phyloP scores from a whole-genome alignment of 2,888 invertebrate species.

The Drosophila cognata region DNA sequence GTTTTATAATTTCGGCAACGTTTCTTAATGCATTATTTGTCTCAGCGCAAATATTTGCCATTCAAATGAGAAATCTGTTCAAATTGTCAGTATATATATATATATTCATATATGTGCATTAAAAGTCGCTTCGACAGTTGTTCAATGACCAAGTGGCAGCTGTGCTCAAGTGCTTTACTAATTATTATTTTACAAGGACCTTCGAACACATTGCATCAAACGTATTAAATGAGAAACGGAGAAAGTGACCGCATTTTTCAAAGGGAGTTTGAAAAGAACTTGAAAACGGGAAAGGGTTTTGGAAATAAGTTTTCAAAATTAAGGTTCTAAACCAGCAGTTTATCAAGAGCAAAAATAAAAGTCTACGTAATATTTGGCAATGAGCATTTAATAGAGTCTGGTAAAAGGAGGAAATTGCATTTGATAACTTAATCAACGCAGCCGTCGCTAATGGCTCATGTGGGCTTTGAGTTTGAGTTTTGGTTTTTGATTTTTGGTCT shows the following conservation, averaged over 20 bases:
- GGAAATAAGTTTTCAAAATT: background rate
- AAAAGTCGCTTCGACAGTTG: conserved; percentile 61
- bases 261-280: background rate
- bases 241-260: background rate
- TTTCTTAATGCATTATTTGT: conserved; percentile 60
- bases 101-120: background rate
- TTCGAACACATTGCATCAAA: conserved; percentile 1
- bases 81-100: conserved; percentile 36
- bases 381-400: conserved; percentile 43
- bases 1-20: conserved; percentile 67
- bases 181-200: conserved; percentile 42
- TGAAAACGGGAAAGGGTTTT: background rate
- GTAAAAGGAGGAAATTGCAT: conserved; percentile 44
- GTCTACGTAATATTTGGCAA: background rate
- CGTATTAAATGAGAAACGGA: background rate
- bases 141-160: conserved; percentile 61
- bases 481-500: conserved; percentile 27
- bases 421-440: conserved; percentile 79
- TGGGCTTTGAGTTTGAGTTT: conserved; percentile 59
- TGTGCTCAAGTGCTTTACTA: conserved; percentile 60
- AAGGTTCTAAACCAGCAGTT: background rate
- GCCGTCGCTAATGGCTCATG: conserved; percentile 76
- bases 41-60: conserved; percentile 76
- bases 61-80: conserved; percentile 79
- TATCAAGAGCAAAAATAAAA: background rate